These are phyloP conservation scores for Meganola albula DNA, from an alignment of 2,888 invertebrate species.

Conservation along the genomic window DNA sequence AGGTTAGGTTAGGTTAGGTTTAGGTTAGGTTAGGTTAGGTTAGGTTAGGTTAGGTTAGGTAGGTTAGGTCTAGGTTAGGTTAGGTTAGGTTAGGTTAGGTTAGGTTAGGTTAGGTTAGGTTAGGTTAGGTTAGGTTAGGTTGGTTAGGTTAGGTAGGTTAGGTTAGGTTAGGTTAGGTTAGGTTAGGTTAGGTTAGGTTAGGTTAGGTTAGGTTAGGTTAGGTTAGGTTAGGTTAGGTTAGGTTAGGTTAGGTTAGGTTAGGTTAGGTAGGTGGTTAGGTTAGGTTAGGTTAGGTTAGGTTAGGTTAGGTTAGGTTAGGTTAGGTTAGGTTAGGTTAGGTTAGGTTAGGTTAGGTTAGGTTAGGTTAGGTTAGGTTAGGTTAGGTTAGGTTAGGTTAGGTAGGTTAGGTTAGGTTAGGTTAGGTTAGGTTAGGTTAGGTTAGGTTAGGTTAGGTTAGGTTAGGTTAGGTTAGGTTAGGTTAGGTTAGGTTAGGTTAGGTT, in stretches of 20 bases:
- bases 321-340: constrained; percentile 9
- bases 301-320: constrained; percentile 9
- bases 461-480: constrained; percentile 4
- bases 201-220: no score
- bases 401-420: constrained; percentile 8
- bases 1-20: no score
- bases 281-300: constrained; percentile 8
- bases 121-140: no score
- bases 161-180: no score
- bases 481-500: constrained; percentile 3
- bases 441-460: constrained; percentile 9
- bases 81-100: no score
- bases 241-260: constrained; percentile 9
- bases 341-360: constrained; percentile 6
- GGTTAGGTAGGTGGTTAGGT: constrained; percentile 3
- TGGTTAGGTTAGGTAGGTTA: no score
- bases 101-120: no score
- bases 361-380: constrained; percentile 10
- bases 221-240: constrained; percentile 8
- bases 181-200: no score
- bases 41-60: no score
- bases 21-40: no score
- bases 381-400: constrained; percentile 11
- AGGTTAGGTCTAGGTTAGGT: no score
- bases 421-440: constrained; percentile 5